A percentile compares a stretch with the other conserved stretches of the same genome.
These are phyloP conservation scores for Agonopterix alstromeriana DNA, from an alignment of 2,888 invertebrate genomes.

Conservation along the genomic window DNA sequence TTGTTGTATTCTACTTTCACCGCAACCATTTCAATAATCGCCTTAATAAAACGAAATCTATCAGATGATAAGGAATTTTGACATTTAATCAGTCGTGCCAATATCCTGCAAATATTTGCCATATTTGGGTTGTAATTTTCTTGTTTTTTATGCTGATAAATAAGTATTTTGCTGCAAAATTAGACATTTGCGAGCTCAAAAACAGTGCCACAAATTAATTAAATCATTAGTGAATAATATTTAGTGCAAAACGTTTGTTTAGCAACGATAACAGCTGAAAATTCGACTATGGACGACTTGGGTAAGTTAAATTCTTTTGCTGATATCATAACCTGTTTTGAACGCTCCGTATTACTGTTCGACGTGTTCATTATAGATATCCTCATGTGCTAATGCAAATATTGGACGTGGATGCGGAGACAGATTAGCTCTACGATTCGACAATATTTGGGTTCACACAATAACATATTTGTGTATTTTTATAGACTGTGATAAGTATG, in stretches of 20 bases:
- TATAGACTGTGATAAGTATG: too few species aligned
- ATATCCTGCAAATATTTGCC: constrained; percentile 33
- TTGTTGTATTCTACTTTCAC: background rate
- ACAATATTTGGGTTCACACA: too few species aligned
- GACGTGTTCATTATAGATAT: constrained; percentile 39
- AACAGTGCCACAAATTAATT: constrained; percentile 19
- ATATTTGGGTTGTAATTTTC: constrained; percentile 42
- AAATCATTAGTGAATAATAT: constrained; percentile 15
- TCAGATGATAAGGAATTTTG: constrained; percentile 7
- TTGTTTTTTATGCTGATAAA: constrained; percentile 32
- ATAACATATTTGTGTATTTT: too few species aligned
- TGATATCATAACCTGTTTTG: constrained; percentile 70
- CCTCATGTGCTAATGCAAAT: background rate
- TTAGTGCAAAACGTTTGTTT: constrained; percentile 13
- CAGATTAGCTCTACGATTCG: too few species aligned
- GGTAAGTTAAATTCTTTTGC: constrained; percentile 46
- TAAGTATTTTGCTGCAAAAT: constrained; percentile 21
- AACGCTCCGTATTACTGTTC: constrained; percentile 31
- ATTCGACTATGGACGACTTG: constrained; percentile 61
- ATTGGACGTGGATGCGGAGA: background rate
- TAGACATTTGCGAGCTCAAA: constrained; percentile 13
- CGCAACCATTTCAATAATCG: background rate
- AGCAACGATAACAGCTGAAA: constrained; percentile 13
- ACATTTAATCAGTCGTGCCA: constrained; percentile 31
- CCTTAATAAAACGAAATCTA: background rate